Evolutionary conservation across 2,888 invertebrate genomes (phyloP), one percentile per base, ranked within the genome.

Genomic region (Disparrhopalites patrizii): DNA sequence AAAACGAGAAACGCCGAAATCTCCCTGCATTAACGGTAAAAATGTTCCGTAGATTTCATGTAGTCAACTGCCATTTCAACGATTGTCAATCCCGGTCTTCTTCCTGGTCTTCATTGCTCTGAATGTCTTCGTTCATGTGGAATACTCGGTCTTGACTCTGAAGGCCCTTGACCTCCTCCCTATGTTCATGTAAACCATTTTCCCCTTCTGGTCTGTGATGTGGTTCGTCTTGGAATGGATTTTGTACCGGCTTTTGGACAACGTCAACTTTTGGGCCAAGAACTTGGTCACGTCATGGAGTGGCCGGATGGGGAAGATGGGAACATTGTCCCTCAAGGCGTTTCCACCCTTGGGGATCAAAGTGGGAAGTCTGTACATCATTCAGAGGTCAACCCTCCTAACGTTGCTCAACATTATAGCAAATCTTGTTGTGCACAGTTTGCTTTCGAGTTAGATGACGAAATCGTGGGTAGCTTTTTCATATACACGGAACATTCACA

Each of bases 201-300:
- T 40, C 30, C 38, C 43, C 2, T n/a, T 57, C 1, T 47, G 47
- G 47, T 20, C 47, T 3, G 13, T 47, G 7, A 7, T 47, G 20
- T 47, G 23, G 8, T 15, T 47, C 8, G 10, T 10, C 3, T 13
- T 47, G 47, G 47, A 57, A 27, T 4, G 1, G 1, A 20, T 28
- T 13, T 3, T 57, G 40, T 57, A 57, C 43, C 40, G 15, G 27
- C 27, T 40, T 7, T 27, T 57, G 40, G 57, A 43, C n/a, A 27
- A 13, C 1, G 27, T 57, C 2, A 57, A 57, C 18, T 28, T 43
- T 40, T 7, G 27, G n/a, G 40, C 57, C 8, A 27, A 28, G 27
- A 57, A 1, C 15, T 57, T 40, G 40, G 57, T 57, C 7, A n/a
- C 15, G 18, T 57, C 57, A 10, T 57, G 57, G 57, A 40, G 15